A percentile compares a stretch with the other conserved stretches of the same genome.
Conservation (phyloP, 1,140 invertebrate species). For the Drosophila sp. region DNA sequence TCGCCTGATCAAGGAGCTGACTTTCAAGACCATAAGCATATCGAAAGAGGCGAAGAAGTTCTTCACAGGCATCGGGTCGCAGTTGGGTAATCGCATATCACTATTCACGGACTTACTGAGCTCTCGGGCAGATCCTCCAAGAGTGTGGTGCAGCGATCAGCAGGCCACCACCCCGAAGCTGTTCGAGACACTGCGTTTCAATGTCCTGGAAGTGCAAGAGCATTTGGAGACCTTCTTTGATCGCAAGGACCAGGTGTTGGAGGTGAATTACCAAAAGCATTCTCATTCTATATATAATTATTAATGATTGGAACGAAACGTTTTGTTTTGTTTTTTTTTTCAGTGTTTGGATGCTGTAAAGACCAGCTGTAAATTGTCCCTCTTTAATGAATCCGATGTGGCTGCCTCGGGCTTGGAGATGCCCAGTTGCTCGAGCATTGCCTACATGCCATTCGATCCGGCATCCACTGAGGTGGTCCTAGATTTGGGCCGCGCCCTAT, state of each 20-base stretch:
- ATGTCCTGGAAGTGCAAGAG: conserved; percentile 96
- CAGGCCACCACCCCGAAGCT: conserved; percentile 86
- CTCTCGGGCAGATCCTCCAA: conserved; percentile 87
- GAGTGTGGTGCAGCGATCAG: conserved; percentile 89
- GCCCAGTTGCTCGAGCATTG: conserved; percentile 63
- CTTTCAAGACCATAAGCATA: conserved; percentile 79
- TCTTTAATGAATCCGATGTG: conserved; percentile 86
- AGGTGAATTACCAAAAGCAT: conserved; percentile 85
- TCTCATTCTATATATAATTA: background rate
- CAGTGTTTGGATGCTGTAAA: conserved; percentile 90
- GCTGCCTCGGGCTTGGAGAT: conserved; percentile 74
- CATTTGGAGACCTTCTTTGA: conserved; percentile 97
- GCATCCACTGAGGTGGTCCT: conserved; percentile 85
- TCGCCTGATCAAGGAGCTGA: conserved; percentile 84
- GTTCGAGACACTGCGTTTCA: conserved; percentile 92
- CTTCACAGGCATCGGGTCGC: conserved; percentile 82
- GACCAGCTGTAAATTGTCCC: conserved; percentile 89
- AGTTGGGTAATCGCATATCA: conserved; percentile 86
- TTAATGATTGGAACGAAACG: background rate
- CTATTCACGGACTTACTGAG: conserved; percentile 87
- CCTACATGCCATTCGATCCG: conserved; percentile 79
- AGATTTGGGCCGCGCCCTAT: conserved; percentile 92
- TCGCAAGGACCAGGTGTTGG: conserved; percentile 93
- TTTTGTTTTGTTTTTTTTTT: conserved; percentile 9
- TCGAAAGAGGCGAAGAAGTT: conserved; percentile 82